phyloP scores from a whole-genome alignment of 2,797 vertebrate species.

The Clarias fuscus region DNA sequence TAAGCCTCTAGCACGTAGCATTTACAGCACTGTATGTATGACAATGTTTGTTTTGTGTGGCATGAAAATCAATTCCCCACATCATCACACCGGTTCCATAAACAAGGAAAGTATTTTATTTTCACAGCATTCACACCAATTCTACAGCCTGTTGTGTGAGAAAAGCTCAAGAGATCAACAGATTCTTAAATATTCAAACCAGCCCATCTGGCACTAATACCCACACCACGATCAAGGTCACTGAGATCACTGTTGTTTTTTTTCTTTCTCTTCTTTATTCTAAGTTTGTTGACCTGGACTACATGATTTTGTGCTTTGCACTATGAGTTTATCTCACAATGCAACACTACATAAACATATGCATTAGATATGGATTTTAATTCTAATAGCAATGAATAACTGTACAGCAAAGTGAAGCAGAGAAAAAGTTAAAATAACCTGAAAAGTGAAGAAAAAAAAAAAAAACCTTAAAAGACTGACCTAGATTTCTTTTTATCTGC shows the following conservation, averaged over 20 bases:
- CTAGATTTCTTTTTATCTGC: conserved; percentile 21
- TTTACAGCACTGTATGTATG: background rate
- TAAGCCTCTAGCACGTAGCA: background rate
- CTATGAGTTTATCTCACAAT: background rate
- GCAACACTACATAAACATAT: background rate
- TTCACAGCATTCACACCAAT: background rate
- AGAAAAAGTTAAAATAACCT: background rate
- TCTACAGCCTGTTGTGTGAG: background rate
- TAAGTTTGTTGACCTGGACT: too few species aligned
- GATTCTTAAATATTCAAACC: background rate
- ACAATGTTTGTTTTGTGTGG: too few species aligned
- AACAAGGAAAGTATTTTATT: background rate
- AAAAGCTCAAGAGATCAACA: background rate
- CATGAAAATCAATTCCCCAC: background rate
- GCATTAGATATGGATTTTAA: conserved; percentile 22
- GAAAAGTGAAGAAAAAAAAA: conserved; percentile 45
- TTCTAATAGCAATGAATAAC: background rate
- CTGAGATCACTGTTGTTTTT: background rate
- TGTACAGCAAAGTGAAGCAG: background rate
- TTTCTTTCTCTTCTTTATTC: background rate
- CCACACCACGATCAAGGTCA: background rate
- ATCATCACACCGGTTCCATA: background rate
- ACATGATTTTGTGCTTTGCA: background rate
- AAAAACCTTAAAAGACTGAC: background rate
- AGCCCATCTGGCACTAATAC: background rate